Base-by-base conservation (phyloP, 2,797 vertebrate genomes). In the Esox lucius region DNA sequence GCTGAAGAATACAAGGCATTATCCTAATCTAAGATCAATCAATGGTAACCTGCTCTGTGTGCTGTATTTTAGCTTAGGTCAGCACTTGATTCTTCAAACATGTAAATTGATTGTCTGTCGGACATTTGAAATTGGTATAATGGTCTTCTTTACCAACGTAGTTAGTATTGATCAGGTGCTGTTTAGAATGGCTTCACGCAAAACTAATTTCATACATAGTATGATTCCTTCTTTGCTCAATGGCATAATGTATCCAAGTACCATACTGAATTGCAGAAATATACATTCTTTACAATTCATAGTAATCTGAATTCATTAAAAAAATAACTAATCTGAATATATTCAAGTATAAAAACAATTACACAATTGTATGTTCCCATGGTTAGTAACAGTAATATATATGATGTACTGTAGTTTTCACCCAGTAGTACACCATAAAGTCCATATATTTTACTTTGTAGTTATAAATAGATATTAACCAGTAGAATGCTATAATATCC, bases 151-250 rank as follows among this genome's bases (percentile, higher is more conserved):
- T 92, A 90, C 88, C 95, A 96, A 95, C 77, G 71, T 74, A 81
- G 73, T 95, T 95, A 95, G 90, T 92, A 95, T 95, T 95, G 95
- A 95, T 95, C 90, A 80, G 87, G 79, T 87, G 88, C 82, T 83
- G 90, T 89, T 92, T 83, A 83, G 87, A 90, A 91, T 89, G 81
- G 78, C 83, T 85, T 81, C 73, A 72, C 83, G 86, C 78, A 88
- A 91, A 81, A 75, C 42, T 81, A 79, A 85, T 80, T 88, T 72
- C 90, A 83, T 86, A 88, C 82, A 88, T 88, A 88, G 86, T 87
- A 82, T 81, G 75, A 51, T 81, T 81, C 68, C 83, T 78, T 72
- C 53, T 56, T 13, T 49, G 62, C 56, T 62, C 48, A 70, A 46
- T 70, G 78, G 56, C 74, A 28, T 49, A 62, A 26, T 78, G 33